A percentile compares a stretch with the other conserved stretches of the same genome.
Evolutionary conservation across 2,797 vertebrate genomes (phyloP).

Genomic region (Parauchenoglanis ngamensis): DNA sequence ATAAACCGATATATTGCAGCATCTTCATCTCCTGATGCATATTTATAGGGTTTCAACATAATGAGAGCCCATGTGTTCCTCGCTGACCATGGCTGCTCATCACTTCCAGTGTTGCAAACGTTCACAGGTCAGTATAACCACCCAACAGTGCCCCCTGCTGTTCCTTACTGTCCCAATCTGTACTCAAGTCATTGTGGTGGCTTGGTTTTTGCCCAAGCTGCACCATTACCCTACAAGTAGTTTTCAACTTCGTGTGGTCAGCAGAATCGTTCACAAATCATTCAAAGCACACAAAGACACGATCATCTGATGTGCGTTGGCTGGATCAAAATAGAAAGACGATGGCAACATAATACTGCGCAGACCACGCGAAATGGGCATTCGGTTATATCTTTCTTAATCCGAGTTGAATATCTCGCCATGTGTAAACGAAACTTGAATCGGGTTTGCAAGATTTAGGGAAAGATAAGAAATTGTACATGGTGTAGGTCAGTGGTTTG

Average conservation of each 20-base stretch:
- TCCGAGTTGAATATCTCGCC: neutral
- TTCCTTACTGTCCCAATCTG: neutral
- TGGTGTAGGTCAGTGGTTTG: neutral
- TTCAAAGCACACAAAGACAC: neutral
- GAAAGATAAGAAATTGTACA: neutral
- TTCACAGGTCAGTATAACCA: constrained; percentile 50
- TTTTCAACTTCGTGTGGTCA: neutral
- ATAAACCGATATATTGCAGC: neutral
- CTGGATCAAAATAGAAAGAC: neutral
- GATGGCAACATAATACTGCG: neutral
- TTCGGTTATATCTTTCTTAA: neutral
- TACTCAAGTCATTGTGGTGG: neutral
- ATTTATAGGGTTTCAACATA: constrained; percentile 34
- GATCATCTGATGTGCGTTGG: neutral
- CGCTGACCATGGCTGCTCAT: neutral
- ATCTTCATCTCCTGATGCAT: neutral
- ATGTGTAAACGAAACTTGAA: neutral
- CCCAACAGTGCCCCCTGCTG: constrained; percentile 78
- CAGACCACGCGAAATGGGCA: neutral
- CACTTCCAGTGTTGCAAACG: constrained; percentile 48
- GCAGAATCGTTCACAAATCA: neutral
- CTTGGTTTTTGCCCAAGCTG: neutral
- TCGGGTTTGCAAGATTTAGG: neutral
- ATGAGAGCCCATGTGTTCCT: constrained; percentile 24
- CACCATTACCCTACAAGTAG: neutral